Evolutionary conservation across 2,797 vertebrate species (phyloP).

Genomic region (Chelon labrosus): DNA sequence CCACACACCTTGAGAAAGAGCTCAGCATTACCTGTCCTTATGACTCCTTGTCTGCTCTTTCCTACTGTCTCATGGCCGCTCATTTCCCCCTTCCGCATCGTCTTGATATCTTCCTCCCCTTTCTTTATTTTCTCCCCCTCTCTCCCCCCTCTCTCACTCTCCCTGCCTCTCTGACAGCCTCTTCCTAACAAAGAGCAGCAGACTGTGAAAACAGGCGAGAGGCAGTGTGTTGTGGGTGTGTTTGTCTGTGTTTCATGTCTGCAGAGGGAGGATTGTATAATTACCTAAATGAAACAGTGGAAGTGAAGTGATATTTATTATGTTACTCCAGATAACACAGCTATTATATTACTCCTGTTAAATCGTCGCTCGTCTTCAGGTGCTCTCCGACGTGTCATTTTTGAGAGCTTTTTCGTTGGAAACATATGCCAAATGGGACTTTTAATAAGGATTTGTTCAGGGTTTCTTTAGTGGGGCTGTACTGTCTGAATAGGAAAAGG

Average conservation of each 20-base stretch:
- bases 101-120: conserved; percentile 51
- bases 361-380: conserved; percentile 17
- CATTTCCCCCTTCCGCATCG: conserved; percentile 23
- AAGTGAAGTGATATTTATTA: conserved; percentile 34
- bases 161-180: conserved; percentile 59
- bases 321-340: conserved; percentile 2
- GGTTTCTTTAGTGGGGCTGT: neutral
- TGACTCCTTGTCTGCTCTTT: conserved; percentile 21
- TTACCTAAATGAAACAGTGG: conserved; percentile 51
- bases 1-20: neutral
- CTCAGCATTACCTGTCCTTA: conserved; percentile 14
- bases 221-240: conserved; percentile 50
- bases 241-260: conserved; percentile 57
- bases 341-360: conserved; percentile 13
- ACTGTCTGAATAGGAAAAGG: neutral
- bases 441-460: neutral
- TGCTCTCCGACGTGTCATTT: neutral
- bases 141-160: neutral
- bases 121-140: conserved; percentile 33
- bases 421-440: neutral
- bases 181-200: conserved; percentile 69
- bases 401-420: neutral
- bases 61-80: conserved; percentile 39
- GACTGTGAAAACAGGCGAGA: conserved; percentile 72
- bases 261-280: conserved; percentile 41